Evolutionary conservation across 2,113 vertebrate species (phyloP).

Genomic region (Felis chaus): DNA sequence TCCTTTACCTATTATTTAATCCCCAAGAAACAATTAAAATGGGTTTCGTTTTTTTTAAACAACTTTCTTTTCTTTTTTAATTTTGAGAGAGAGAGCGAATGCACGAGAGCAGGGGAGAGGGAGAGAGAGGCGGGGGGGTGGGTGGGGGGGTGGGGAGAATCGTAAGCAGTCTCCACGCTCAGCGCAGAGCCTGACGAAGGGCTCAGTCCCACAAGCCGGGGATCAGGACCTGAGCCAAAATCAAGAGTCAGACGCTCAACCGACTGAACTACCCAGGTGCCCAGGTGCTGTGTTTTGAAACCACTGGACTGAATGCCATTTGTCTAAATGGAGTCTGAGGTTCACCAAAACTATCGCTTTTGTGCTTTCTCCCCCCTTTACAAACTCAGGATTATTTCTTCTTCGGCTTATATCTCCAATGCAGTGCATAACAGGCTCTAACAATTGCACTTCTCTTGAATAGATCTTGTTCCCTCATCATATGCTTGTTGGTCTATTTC

Average conservation of each 20-base stretch:
- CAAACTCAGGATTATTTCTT: neutral
- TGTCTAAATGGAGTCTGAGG: neutral
- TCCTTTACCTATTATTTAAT: neutral
- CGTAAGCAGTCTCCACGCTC: too few relatives aligned
- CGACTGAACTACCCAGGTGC: too few relatives aligned
- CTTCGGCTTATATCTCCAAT: neutral
- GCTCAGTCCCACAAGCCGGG: too few relatives aligned
- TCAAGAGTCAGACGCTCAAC: too few relatives aligned
- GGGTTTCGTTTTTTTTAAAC: neutral
- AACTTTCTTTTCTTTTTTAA: too few relatives aligned
- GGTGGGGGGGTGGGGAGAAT: too few relatives aligned
- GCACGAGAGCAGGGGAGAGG: too few relatives aligned
- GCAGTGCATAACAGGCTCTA: neutral
- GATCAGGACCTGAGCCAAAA: too few relatives aligned
- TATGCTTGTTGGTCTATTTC: neutral
- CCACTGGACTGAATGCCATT: neutral
- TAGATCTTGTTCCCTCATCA: neutral
- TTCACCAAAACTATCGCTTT: neutral
- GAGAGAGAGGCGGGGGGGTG: too few relatives aligned
- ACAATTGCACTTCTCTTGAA: neutral
- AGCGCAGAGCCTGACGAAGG: too few relatives aligned
- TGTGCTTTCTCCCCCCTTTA: neutral
- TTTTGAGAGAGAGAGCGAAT: too few relatives aligned
- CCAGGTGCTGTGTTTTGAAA: neutral
- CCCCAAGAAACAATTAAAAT: neutral